Percentiles rank a stretch among this genome's conserved stretches.
phyloP scores from a whole-genome alignment of 2,113 vertebrate species.

The Gracilinanus agilis region DNA sequence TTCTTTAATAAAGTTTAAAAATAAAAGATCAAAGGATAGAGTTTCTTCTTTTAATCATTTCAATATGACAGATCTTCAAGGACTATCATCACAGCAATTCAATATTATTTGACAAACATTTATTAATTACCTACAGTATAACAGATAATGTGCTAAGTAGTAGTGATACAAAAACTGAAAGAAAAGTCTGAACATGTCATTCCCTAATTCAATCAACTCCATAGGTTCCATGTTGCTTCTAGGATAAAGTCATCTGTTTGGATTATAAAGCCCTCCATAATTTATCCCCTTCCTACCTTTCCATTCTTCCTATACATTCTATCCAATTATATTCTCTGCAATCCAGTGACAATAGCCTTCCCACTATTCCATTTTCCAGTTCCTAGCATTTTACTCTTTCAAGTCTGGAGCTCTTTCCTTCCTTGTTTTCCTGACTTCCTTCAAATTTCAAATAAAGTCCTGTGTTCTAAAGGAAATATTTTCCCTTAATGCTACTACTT shows the following conservation, averaged over 20 bases:
- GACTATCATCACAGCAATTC: neutral
- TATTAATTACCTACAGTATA: neutral
- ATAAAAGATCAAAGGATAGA: too few species aligned
- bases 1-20: too few species aligned
- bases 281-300: neutral
- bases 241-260: neutral
- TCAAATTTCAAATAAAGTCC: neutral
- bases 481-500: neutral
- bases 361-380: neutral
- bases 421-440: neutral
- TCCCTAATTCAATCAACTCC: neutral
- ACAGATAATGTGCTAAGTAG: neutral
- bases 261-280: neutral
- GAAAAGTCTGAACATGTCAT: neutral
- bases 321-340: neutral
- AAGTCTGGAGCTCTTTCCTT: neutral
- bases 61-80: neutral
- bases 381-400: neutral
- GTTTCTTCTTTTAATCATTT: too few species aligned
- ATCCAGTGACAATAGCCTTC: neutral
- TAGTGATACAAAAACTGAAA: neutral
- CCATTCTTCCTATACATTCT: neutral
- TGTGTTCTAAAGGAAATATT: neutral
- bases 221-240: neutral
- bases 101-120: neutral